Percentiles rank a stretch among this genome's conserved stretches.
phyloP scores from a whole-genome alignment of 2,888 invertebrate genomes.

The Acronicta psi region DNA sequence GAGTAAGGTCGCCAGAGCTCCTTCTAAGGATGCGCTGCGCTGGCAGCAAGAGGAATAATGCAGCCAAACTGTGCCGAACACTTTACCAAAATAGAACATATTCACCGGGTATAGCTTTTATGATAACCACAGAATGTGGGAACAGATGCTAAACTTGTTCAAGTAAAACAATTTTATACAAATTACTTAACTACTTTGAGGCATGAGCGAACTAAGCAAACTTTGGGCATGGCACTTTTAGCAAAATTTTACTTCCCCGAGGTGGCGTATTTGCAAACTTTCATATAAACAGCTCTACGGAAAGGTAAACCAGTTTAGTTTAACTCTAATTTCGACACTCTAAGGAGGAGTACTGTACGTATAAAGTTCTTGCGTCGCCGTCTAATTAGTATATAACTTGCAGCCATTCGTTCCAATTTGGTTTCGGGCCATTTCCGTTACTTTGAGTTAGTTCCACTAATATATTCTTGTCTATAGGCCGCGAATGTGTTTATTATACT shows the following conservation, averaged over 20 bases:
- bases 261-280: conserved; percentile 79
- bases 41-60: no score
- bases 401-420: conserved; percentile 81
- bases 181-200: conserved; percentile 60
- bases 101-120: conserved; percentile 20
- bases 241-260: conserved; percentile 74
- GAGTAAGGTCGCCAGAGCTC: no score
- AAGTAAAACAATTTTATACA: conserved; percentile 56
- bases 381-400: conserved; percentile 83
- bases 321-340: conserved; percentile 83
- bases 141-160: conserved; percentile 47
- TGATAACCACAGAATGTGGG: conserved; percentile 30
- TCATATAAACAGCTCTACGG: conserved; percentile 77
- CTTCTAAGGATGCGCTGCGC: no score
- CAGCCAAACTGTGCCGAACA: neutral
- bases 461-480: conserved; percentile 48
- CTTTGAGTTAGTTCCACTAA: conserved; percentile 53
- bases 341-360: conserved; percentile 72
- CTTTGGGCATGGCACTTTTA: conserved; percentile 69
- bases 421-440: conserved; percentile 63
- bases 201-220: conserved; percentile 63
- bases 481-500: conserved; percentile 21
- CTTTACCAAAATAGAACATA: conserved; percentile 1
- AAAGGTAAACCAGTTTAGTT: conserved; percentile 84
- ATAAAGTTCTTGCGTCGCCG: conserved; percentile 73